Evolutionary conservation across 2,888 invertebrate species (phyloP), one percentile per base, ranked within the genome.

Genomic region (Coenonympha arcania): DNA sequence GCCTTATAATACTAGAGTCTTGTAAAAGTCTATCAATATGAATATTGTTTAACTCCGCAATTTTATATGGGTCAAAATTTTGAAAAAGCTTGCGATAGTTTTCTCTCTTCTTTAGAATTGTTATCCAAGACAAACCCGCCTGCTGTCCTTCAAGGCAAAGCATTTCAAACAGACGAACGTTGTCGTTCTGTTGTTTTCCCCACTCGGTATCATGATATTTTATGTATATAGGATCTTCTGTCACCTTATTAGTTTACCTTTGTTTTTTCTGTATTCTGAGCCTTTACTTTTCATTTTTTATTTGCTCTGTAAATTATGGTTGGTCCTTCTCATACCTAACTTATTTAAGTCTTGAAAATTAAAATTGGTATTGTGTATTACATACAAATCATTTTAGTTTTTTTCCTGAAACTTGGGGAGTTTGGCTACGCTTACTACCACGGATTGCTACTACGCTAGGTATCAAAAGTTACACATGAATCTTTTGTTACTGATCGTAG

Each of bases 121-220:
- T 83, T 50, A 81, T 55, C 84, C 84, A 85, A 5, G 84, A 80
- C 5, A 85, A 61, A 1, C 84, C 84, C 22, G 84, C 83, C 68
- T 85, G 84, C 63, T 84, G 84, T 2, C 84, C 83, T 73, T 84
- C 84, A 55, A 85, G 68, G 48, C 84, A 83, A 33, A 85, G 51
- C 75, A 83, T 79, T 65, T 84, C 82, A 67, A 84, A 85, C 41
- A 85, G 67, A 36, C 61, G 60, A 47, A 63, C 48, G 36, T 62
- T 71, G 34, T 76, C 63, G 52, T 64, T 66, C 60, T 71, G 64
- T 43, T 82, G 82, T 58, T 63, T 66, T 19, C 84, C 84, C 84
- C 84, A 85, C 66, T 85, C 84, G 58, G 72, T 70, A 55, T 85
- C 84, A 55, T 85, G 84, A 47, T 85, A 84, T 18, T 59, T 56